Evolutionary conservation across 2,888 invertebrate genomes (phyloP).

Genomic region (Eucriotettix oculatus): DNA sequence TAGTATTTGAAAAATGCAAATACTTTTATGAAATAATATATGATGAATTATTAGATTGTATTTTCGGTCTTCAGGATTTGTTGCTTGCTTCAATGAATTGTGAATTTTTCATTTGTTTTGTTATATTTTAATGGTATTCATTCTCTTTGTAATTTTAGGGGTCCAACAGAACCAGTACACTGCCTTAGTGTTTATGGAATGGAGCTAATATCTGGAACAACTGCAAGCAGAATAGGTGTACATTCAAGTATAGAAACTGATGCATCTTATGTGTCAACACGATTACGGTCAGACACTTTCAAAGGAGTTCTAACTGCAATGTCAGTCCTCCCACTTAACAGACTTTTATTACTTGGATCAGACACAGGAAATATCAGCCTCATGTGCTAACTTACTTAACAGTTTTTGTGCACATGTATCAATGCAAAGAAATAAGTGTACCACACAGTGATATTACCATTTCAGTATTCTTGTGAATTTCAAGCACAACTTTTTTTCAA

Average conservation of each 20-base stretch:
- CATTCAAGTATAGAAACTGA: conserved; percentile 55
- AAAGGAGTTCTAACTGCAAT: conserved; percentile 83
- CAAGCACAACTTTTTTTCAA: too few species aligned
- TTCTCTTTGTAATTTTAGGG: conserved; percentile 35
- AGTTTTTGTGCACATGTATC: too few species aligned
- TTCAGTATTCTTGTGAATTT: too few species aligned
- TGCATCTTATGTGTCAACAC: conserved; percentile 66
- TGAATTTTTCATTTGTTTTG: neutral
- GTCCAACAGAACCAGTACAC: conserved; percentile 83
- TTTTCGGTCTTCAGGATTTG: conserved; percentile 4
- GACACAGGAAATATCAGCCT: conserved; percentile 77
- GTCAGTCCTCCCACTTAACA: conserved; percentile 77
- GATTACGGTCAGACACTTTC: conserved; percentile 75
- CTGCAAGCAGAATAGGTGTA: conserved; percentile 81
- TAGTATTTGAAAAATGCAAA: too few species aligned
- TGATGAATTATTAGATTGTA: conserved; percentile 1
- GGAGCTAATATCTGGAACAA: conserved; percentile 79
- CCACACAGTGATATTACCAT: too few species aligned
- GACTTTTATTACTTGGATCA: conserved; percentile 75
- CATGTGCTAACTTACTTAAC: conserved; percentile 39
- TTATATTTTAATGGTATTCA: neutral
- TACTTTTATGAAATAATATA: too few species aligned
- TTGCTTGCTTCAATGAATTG: neutral
- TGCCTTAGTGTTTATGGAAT: conserved; percentile 63
- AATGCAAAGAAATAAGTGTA: too few species aligned